Evolutionary conservation across 1,140 invertebrate genomes (phyloP).

Genomic region (Conus ventricosus): DNA sequence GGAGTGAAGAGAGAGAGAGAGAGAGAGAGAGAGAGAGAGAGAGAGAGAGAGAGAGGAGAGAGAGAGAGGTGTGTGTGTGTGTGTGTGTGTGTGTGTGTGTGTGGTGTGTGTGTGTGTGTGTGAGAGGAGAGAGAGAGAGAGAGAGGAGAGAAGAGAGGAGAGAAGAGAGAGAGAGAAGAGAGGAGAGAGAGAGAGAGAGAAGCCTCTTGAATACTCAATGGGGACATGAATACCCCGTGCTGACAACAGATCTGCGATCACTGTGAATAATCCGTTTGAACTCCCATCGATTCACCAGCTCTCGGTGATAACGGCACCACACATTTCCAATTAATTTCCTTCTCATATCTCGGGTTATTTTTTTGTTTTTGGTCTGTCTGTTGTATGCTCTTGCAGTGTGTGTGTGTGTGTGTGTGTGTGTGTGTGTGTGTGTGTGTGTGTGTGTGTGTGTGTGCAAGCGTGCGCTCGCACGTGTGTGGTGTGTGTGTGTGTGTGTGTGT

Average conservation of each 20-base stretch:
- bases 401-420: constrained; percentile 21
- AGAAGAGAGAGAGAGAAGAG: no score
- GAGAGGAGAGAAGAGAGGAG: no score
- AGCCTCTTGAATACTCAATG: no score
- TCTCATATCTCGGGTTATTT: not conserved
- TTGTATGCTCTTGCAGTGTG: not conserved
- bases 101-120: no score
- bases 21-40: no score
- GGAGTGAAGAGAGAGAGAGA: no score
- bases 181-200: no score
- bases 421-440: constrained; percentile 23
- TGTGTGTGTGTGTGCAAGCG: not conserved
- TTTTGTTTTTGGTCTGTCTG: not conserved
- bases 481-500: constrained; percentile 23
- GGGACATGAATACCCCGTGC: not conserved
- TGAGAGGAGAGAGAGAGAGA: no score
- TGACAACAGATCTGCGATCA: not conserved
- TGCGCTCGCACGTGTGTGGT: not conserved
- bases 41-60: no score
- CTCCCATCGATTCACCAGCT: not conserved
- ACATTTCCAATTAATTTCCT: not conserved
- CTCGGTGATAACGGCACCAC: not conserved
- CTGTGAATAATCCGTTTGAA: not conserved
- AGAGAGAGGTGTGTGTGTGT: no score
- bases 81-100: no score